Evolutionary conservation across 53 echinoderm and acorn worm species (phyloP).

Genomic region (Zoroaster sp.): DNA sequence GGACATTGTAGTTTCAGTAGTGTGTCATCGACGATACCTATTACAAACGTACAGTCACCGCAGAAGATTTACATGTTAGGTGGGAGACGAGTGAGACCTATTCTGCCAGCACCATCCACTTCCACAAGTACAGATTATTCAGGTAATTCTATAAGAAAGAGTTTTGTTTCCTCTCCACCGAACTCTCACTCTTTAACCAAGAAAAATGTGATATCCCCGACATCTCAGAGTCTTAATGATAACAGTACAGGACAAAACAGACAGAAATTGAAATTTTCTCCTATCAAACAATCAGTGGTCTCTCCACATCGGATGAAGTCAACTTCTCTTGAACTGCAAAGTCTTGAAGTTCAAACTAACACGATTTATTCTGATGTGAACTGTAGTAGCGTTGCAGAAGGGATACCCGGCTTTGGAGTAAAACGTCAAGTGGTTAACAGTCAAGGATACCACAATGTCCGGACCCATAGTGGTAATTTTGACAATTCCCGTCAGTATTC

Average conservation of each 20-base stretch:
- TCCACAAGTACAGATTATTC: neutral
- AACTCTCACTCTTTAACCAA: neutral
- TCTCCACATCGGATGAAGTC: neutral
- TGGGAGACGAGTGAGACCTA: slow-evolving; percentile 28
- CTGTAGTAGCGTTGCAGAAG: too few relatives aligned
- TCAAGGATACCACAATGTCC: neutral
- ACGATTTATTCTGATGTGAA: neutral
- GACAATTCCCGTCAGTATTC: neutral
- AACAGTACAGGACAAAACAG: neutral
- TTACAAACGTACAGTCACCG: neutral
- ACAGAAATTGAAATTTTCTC: neutral
- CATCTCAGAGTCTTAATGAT: neutral
- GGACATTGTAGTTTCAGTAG: too few relatives aligned
- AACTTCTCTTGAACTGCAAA: too few relatives aligned
- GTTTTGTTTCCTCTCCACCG: neutral
- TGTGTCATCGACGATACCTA: neutral
- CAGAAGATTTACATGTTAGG: neutral
- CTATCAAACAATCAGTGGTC: neutral
- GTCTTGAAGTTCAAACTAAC: neutral
- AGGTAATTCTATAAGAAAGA: neutral
- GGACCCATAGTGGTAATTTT: neutral
- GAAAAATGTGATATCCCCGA: neutral
- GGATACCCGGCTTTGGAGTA: neutral
- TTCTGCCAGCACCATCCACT: slow-evolving; percentile 17
- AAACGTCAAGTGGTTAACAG: neutral